Evolutionary conservation across 2,113 vertebrate species (phyloP).

Genomic region (Mohoua ochrocephala): DNA sequence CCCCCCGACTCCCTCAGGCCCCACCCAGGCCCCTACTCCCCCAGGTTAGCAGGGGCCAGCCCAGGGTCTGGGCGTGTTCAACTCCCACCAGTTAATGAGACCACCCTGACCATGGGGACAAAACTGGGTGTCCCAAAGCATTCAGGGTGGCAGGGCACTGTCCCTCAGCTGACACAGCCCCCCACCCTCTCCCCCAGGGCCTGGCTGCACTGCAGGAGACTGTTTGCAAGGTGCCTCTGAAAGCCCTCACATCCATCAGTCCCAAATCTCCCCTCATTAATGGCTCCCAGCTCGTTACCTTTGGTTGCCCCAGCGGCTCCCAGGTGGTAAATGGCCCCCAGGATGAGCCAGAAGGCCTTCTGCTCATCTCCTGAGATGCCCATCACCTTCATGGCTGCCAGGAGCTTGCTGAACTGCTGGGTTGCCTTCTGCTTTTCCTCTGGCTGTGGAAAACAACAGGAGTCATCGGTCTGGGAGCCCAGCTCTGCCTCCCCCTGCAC

Average conservation of each 20-base stretch:
- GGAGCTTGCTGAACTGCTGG: constrained; percentile 93
- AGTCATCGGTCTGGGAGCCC: rapidly evolving
- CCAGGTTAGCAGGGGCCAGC: rapidly evolving
- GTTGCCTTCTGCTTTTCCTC: constrained; percentile 93
- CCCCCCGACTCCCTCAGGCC: rapidly evolving
- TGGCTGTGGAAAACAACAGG: constrained; percentile 51
- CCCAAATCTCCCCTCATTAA: background rate
- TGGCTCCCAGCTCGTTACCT: constrained; percentile 71
- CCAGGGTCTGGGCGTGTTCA: background rate
- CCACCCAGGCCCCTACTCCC: background rate
- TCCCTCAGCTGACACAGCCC: background rate
- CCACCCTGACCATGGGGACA: rapidly evolving
- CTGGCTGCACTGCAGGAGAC: background rate
- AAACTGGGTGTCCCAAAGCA: background rate
- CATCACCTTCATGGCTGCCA: constrained; percentile 94
- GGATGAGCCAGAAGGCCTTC: constrained; percentile 84
- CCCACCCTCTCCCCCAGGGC: background rate
- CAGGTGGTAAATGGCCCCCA: constrained; percentile 91
- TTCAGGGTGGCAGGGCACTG: background rate
- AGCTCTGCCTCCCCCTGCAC: background rate
- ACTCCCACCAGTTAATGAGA: background rate
- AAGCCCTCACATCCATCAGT: background rate
- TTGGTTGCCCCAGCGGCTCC: constrained; percentile 94
- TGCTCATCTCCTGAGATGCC: constrained; percentile 89
- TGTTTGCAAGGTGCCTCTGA: background rate